Evolutionary conservation across 35 echinoderm and acorn worm genomes (phyloP), one percentile per base, ranked within the genome.

Genomic region (Anneissia japonica): DNA sequence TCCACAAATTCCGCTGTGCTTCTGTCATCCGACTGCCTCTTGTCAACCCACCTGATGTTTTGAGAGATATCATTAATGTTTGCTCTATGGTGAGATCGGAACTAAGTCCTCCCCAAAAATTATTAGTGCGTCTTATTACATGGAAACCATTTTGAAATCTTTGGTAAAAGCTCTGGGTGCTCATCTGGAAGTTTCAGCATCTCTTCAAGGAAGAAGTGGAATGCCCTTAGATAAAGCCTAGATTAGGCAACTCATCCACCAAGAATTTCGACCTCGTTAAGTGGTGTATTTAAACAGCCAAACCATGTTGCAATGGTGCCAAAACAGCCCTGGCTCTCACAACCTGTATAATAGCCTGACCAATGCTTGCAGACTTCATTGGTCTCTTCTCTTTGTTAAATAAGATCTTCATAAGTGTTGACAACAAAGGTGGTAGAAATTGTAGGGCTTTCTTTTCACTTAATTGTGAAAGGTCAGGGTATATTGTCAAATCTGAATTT

Each of bases 11-110:
- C 1, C 85, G 83, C 76, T 87, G 83, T 56, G 32, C 41, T 77
- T 91, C 82, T 16, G 46, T 86, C 74, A 91, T 91, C n/a, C 77
- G 73, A 41, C 81, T 83, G 43, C 88, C 89, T 36, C 81, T 14
- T 31, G 84, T 94, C 38, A 90, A 79, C 21, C 89, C 85, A 34
- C 89, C 86, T 51, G 72, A 75, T 16, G 28, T 87, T 34, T 91
- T 91, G 9, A 88, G 12, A 37, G 64, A 74, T 79, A 81, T 72
- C 80, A 88, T 91, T 21, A 95, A 55, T 26, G 38, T 56, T 56
- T 91, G 93, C 82, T 95, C 86, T 43, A 91, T 95, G 5, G 85
- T 81, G 31, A 91, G 82, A 77, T 93, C 92, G 35, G 87, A 37
- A 30, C 33, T 46, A 21, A 93, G 35, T 32, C 83, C 87, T 77